These are phyloP conservation scores for Gymnosoma rotundatum DNA, from an alignment of 2,888 invertebrate genomes.

Conservation along the genomic window DNA sequence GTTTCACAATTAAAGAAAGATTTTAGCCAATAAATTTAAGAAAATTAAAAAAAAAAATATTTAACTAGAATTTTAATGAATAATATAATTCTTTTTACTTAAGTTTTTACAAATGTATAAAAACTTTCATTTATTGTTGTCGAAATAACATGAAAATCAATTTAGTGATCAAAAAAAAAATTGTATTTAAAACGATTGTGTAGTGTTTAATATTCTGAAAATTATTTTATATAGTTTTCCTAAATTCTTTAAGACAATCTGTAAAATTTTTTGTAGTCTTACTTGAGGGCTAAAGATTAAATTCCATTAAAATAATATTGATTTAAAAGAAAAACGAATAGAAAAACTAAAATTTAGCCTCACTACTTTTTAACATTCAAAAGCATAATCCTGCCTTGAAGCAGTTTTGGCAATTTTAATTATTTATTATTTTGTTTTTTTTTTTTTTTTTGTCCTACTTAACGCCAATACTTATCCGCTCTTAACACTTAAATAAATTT, in stretches of 20 bases:
- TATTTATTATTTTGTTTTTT: too few species aligned
- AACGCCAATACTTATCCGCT: conserved; percentile 47
- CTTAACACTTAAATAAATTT: conserved; percentile 52
- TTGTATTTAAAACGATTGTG: background rate
- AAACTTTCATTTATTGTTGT: background rate
- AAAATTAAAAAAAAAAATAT: background rate
- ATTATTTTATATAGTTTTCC: background rate
- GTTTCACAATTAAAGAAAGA: too few species aligned
- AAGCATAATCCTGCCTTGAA: conserved; percentile 62
- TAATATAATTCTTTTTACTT: conserved; percentile 18
- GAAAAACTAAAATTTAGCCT: conserved; percentile 44
- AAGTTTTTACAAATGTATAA: background rate
- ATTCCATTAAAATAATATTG: conserved; percentile 61
- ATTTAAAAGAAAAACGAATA: conserved; percentile 22
- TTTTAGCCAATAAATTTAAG: too few species aligned
- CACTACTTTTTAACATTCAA: conserved; percentile 60
- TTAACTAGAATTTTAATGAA: conserved; percentile 43
- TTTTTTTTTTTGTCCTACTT: conserved; percentile 11
- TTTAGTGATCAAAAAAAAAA: background rate
- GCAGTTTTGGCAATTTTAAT: conserved; percentile 20
- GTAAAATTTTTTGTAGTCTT: conserved; percentile 25
- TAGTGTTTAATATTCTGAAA: conserved; percentile 1
- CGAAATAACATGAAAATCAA: conserved; percentile 11
- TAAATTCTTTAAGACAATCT: background rate
- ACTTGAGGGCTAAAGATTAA: conserved; percentile 43